Conservation (phyloP, 1,140 invertebrate species). For the Colletes latitarsis region DNA sequence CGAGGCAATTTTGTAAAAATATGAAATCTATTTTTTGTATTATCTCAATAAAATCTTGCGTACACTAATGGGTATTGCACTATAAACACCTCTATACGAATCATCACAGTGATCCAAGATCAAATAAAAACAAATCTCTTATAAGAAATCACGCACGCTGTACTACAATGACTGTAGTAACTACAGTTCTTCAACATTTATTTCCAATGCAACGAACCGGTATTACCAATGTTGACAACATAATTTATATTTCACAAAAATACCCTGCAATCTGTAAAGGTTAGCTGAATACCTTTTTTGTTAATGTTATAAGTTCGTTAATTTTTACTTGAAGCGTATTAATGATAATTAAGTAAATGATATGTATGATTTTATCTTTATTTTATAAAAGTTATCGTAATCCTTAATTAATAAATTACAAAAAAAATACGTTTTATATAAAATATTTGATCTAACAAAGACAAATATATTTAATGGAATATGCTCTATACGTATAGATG, state of each 20-base stretch:
- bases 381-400: neutral
- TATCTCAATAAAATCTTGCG: neutral
- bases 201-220: neutral
- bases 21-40: neutral
- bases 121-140: conserved; percentile 15
- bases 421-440: neutral
- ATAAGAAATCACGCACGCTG: neutral
- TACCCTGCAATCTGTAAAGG: conserved; percentile 10
- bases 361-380: neutral
- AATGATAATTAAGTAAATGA: neutral
- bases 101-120: conserved; percentile 8
- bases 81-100: neutral
- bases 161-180: neutral
- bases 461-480: neutral
- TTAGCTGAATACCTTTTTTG: neutral
- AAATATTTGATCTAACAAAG: neutral
- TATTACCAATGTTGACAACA: conserved; percentile 18
- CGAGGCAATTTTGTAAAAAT: neutral
- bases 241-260: conserved; percentile 6
- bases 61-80: neutral
- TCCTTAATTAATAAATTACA: neutral
- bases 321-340: neutral
- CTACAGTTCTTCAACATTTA: conserved; percentile 1
- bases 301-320: neutral
- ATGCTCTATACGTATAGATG: neutral